Evolutionary conservation across 2,113 vertebrate genomes (phyloP).

Genomic region (Oreochromis aureus): DNA sequence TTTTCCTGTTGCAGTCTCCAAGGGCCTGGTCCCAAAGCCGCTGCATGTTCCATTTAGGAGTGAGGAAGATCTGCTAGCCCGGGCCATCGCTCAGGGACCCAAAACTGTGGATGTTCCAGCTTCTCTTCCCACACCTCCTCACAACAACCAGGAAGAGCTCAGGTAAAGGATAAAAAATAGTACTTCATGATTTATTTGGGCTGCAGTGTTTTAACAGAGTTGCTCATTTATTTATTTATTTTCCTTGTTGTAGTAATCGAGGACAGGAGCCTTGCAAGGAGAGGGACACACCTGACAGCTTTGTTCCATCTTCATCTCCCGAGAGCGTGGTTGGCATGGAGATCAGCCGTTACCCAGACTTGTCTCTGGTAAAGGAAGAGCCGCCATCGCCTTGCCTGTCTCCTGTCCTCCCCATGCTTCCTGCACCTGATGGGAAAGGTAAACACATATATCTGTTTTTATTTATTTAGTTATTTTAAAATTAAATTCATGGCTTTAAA

Average conservation of each 20-base stretch:
- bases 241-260: constrained; percentile 59
- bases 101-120: constrained; percentile 96
- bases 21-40: constrained; percentile 85
- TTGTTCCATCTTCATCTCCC: constrained; percentile 95
- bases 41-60: constrained; percentile 86
- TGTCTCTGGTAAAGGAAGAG: constrained; percentile 90
- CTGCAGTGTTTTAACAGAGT: neutral
- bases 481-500: no score
- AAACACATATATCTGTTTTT: neutral
- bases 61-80: constrained; percentile 87
- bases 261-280: constrained; percentile 88
- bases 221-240: neutral
- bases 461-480: neutral
- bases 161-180: constrained; percentile 68
- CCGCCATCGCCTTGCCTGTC: constrained; percentile 86
- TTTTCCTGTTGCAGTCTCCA: constrained; percentile 76
- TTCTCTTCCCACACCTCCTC: constrained; percentile 94
- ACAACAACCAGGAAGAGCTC: constrained; percentile 96
- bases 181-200: neutral
- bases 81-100: constrained; percentile 89
- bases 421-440: constrained; percentile 87
- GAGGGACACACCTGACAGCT: constrained; percentile 91
- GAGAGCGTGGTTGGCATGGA: constrained; percentile 93
- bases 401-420: constrained; percentile 90
- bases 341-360: constrained; percentile 89